These are phyloP conservation scores for Heliconius hermathena DNA, from an alignment of 1,140 invertebrate species.

Conservation along the genomic window DNA sequence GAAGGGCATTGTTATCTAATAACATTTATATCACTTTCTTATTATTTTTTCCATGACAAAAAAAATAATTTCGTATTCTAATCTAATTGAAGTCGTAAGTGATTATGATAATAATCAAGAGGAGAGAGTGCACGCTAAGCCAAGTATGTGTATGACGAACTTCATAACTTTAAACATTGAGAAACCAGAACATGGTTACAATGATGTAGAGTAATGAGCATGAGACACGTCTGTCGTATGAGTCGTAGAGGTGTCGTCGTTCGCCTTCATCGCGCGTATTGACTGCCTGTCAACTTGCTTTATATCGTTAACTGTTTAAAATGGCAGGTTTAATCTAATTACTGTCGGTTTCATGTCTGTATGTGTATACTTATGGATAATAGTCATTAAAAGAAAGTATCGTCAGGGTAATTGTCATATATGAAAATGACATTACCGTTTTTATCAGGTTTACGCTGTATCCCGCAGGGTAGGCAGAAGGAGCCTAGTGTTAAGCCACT, in stretches of 20 bases:
- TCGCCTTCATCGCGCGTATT: background rate
- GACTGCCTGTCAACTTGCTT: slow-evolving; percentile 29
- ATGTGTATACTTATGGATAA: slow-evolving; percentile 21
- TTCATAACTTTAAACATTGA: background rate
- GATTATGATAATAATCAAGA: background rate
- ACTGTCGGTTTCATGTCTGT: slow-evolving; percentile 32
- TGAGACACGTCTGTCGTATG: slow-evolving; percentile 8
- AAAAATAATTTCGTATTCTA: background rate
- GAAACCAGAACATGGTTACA: background rate
- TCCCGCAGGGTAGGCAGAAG: too few species aligned
- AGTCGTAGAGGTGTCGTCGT: slow-evolving; percentile 15
- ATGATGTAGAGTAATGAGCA: background rate
- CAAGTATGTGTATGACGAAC: background rate
- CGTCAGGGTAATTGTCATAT: background rate
- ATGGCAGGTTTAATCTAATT: slow-evolving; percentile 36
- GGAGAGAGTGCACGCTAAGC: background rate
- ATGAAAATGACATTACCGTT: background rate
- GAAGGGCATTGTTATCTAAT: background rate
- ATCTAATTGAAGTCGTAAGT: background rate
- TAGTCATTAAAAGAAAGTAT: slow-evolving; percentile 26
- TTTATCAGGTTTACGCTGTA: too few species aligned
- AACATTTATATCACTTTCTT: background rate
- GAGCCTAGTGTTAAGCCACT: too few species aligned
- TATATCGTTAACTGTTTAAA: slow-evolving; percentile 30
- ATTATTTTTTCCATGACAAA: background rate